Percentiles rank a stretch among this genome's conserved stretches.
Evolutionary conservation across 2,888 invertebrate species (phyloP).

Genomic region (Theristus sp.): DNA sequence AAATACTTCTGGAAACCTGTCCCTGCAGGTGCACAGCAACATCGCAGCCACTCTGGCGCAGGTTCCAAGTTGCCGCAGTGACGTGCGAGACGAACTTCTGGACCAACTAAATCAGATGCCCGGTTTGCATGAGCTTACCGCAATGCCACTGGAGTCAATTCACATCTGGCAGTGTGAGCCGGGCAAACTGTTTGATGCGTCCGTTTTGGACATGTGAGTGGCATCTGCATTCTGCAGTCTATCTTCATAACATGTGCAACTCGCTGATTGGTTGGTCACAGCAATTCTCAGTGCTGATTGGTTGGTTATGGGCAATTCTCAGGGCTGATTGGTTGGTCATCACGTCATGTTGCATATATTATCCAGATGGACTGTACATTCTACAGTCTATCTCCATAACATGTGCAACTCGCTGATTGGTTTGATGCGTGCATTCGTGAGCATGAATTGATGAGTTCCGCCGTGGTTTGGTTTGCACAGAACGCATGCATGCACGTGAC

Average conservation of each 20-base stretch:
- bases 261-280: too few species aligned
- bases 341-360: too few species aligned
- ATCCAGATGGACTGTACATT: not conserved
- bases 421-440: too few species aligned
- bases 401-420: too few species aligned
- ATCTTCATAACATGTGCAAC: not conserved
- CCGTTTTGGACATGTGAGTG: constrained; percentile 32
- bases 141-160: constrained; percentile 43
- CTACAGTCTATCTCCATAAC: not conserved
- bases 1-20: too few species aligned
- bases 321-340: too few species aligned
- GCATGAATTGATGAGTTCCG: too few species aligned
- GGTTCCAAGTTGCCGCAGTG: not conserved
- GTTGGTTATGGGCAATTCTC: too few species aligned
- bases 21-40: not conserved
- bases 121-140: not conserved
- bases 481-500: too few species aligned
- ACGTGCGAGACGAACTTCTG: not conserved
- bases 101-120: too few species aligned
- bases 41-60: not conserved
- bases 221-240: not conserved
- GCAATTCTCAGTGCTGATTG: too few species aligned
- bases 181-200: constrained; percentile 72
- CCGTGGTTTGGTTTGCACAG: too few species aligned
- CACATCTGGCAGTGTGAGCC: constrained; percentile 61